phyloP scores from a whole-genome alignment of 2,797 vertebrate species.

The Phrynocephalus forsythii region DNA sequence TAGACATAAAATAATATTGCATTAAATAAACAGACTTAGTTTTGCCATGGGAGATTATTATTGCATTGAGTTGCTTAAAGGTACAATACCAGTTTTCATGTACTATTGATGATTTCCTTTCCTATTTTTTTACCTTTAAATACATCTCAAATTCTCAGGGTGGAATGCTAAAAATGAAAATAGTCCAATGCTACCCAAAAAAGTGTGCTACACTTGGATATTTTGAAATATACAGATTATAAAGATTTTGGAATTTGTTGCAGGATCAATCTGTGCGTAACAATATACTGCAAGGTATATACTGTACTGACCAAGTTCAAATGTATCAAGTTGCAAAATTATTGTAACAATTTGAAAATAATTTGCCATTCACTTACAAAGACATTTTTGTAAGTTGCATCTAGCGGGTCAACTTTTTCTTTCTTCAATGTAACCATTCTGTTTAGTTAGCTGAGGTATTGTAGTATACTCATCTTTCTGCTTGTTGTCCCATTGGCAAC shows the following conservation, averaged over 20 bases:
- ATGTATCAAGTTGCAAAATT: background rate
- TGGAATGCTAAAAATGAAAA: background rate
- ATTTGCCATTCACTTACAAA: background rate
- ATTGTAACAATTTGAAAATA: background rate
- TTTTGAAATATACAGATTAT: constrained; percentile 6
- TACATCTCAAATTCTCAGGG: background rate
- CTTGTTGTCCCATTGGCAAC: background rate
- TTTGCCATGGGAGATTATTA: constrained; percentile 5
- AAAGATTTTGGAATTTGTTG: too few species aligned
- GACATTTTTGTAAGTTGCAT: background rate
- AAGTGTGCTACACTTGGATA: background rate
- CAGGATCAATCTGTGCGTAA: background rate
- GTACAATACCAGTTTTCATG: constrained; percentile 22
- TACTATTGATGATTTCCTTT: constrained; percentile 4
- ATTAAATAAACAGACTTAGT: constrained; percentile 10
- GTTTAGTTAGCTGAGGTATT: background rate
- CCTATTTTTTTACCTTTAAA: background rate
- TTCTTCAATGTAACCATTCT: background rate
- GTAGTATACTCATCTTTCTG: background rate
- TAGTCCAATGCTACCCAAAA: background rate
- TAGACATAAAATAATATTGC: background rate
- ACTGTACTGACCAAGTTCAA: constrained; percentile 18
- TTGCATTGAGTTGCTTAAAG: constrained; percentile 11
- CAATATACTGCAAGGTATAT: constrained; percentile 3
- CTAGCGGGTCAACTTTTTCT: constrained; percentile 5